These are phyloP conservation scores for Amiota minor DNA, from an alignment of 2,888 invertebrate genomes.

Conservation along the genomic window DNA sequence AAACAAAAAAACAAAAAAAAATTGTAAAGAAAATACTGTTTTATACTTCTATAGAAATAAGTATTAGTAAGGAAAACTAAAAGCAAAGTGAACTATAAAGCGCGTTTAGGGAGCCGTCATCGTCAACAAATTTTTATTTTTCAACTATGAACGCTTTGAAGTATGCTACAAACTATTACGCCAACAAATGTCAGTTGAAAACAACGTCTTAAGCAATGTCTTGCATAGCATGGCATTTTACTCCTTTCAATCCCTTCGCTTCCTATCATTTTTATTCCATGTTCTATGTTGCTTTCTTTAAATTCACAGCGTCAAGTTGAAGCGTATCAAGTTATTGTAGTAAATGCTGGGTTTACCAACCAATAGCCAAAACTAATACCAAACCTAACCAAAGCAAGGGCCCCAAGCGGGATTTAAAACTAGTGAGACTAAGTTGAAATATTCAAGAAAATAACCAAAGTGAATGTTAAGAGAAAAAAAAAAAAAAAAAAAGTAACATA, in stretches of 20 bases:
- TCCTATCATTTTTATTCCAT: too few relatives aligned
- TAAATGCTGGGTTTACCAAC: neutral
- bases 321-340: conserved; percentile 51
- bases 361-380: conserved; percentile 55
- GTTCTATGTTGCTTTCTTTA: too few relatives aligned
- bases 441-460: neutral
- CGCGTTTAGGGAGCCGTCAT: conserved; percentile 20
- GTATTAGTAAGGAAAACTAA: neutral
- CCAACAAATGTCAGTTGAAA: conserved; percentile 30
- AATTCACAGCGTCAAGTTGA: conserved; percentile 26
- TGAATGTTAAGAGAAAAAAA: conserved; percentile 17
- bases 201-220: conserved; percentile 10
- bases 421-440: neutral
- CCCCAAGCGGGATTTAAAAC: conserved; percentile 49
- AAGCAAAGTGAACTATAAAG: conserved; percentile 16
- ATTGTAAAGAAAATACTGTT: neutral
- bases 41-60: conserved; percentile 5
- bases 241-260: conserved; percentile 28
- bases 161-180: conserved; percentile 39
- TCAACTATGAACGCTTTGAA: conserved; percentile 19
- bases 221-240: neutral
- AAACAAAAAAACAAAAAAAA: conserved; percentile 16
- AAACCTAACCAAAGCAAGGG: conserved; percentile 54
- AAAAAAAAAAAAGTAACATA: conserved; percentile 32
- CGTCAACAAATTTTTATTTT: conserved; percentile 24